phyloP scores from a whole-genome alignment of 2,888 invertebrate species.

The Scaptomyza polygonia region DNA sequence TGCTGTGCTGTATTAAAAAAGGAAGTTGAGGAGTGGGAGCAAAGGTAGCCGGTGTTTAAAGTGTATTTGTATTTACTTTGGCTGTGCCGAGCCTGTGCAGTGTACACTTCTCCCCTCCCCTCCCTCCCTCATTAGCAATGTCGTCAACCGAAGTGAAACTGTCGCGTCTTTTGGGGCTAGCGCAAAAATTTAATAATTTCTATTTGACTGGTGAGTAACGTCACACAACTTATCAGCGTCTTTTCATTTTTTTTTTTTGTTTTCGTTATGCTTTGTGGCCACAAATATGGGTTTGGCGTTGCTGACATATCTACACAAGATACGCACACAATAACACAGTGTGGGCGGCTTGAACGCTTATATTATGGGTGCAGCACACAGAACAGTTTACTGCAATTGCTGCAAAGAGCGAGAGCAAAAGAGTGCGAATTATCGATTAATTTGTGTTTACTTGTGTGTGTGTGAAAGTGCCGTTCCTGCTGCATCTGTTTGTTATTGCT shows the following conservation, averaged over 20 bases:
- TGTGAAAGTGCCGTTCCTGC: conserved; percentile 15
- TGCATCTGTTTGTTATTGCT: conserved; percentile 6
- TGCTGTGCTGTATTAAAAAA: conserved; percentile 24
- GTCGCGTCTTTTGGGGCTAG: conserved; percentile 91
- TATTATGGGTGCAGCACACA: conserved; percentile 48
- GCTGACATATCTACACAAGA: conserved; percentile 23
- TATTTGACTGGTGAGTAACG: conserved; percentile 90
- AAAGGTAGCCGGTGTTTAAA: conserved; percentile 64
- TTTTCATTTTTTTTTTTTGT: conserved; percentile 13
- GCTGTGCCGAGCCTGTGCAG: conserved; percentile 21
- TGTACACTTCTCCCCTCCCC: conserved; percentile 22
- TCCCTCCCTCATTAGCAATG: conserved; percentile 64
- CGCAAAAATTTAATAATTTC: conserved; percentile 95
- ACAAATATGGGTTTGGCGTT: conserved; percentile 59
- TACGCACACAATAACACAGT: conserved; percentile 15
- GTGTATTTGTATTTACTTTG: conserved; percentile 55
- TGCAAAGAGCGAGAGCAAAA: conserved; percentile 44
- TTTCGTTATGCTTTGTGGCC: conserved; percentile 29
- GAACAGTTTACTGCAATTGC: conserved; percentile 48
- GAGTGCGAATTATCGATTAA: conserved; percentile 63
- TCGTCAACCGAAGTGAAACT: conserved; percentile 84
- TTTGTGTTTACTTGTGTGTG: conserved; percentile 55
- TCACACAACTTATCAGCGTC: conserved; percentile 10
- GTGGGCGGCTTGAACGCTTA: conserved; percentile 56
- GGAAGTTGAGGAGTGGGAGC: conserved; percentile 35